Evolutionary conservation across 2,113 vertebrate species (phyloP).

Genomic region (Triplophysa rosa): DNA sequence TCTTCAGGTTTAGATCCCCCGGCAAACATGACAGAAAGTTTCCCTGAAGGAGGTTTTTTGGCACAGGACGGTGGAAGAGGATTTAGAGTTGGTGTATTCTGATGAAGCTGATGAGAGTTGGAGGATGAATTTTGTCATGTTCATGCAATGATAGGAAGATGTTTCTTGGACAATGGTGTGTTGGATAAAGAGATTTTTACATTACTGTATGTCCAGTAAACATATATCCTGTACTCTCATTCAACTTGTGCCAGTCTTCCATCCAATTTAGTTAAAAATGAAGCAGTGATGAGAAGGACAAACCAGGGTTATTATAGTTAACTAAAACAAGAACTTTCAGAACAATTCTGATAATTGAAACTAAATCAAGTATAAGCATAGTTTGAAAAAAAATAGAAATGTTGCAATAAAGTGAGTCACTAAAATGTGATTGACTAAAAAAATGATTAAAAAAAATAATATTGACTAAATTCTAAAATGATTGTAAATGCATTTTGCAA

Average conservation of each 20-base stretch:
- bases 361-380: no score
- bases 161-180: slow-evolving; percentile 21
- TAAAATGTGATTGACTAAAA: no score
- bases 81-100: slow-evolving; percentile 12
- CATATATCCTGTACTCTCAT: slow-evolving; percentile 37
- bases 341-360: no score
- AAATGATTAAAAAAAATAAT: no score
- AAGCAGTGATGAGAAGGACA: no score
- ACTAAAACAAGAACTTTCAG: no score
- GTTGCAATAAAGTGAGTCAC: no score
- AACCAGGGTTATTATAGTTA: no score
- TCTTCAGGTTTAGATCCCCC: slow-evolving; percentile 17
- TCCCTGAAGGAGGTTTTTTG: slow-evolving; percentile 6
- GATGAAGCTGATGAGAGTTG: slow-evolving; percentile 48
- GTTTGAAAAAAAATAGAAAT: no score
- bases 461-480: no score
- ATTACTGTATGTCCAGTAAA: slow-evolving; percentile 10
- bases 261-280: not conserved
- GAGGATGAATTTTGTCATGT: slow-evolving; percentile 48
- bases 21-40: slow-evolving; percentile 33
- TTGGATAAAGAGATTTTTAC: not conserved
- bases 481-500: no score
- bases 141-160: not conserved
- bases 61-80: not conserved
- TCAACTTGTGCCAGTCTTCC: slow-evolving; percentile 29